Evolutionary conservation across 2,888 invertebrate genomes (phyloP), one percentile per base, ranked within the genome.

Genomic region (Galeopsomyia nigrocyanea): DNA sequence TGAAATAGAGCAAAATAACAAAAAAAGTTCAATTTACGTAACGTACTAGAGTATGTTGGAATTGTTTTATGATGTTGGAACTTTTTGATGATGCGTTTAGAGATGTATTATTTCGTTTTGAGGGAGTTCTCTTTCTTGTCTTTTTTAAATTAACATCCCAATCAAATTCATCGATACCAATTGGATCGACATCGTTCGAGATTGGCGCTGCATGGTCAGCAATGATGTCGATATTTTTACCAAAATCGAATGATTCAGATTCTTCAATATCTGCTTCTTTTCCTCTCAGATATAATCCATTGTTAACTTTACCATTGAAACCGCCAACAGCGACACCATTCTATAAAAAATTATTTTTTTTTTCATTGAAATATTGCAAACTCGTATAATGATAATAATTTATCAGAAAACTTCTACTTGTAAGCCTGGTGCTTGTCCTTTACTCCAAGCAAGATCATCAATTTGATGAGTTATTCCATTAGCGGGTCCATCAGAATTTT

Each of bases 351-450:
- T 64, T 51, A 63, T 16, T 13, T 53, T 49, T 53, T 49, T 64
- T 26, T 68, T 47, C 19, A 51, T 49, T 58, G 10, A 55, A 26
- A 46, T 19, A 55, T 61, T 58, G 50, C n/a, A 46, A 49, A 65
- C 21, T 55, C 39, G 0, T 47, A 47, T 39, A 31, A 14, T 16
- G 19, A 58, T 21, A 39, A 51, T n/a, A 60, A 58, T 26, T 51
- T 57, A 60, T 17, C 14, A 53, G 21, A 60, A 50, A 57, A 65
- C 50, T 58, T 61, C 60, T 60, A 82, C 81, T 68, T 80, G 76
- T 22, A 82, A 73, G 58, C 76, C 80, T 49, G 78, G 66, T n/a
- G 82, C 69, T n/a, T 82, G 85, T n/a, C 86, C 86, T 75, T 81
- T 84, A 68, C 86, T 86, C 86, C 86, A 86, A 19, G 77, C 22